Evolutionary conservation across 2,113 vertebrate species (phyloP), one percentile per base, ranked within the genome.

Genomic region (Ptyas mucosa): DNA sequence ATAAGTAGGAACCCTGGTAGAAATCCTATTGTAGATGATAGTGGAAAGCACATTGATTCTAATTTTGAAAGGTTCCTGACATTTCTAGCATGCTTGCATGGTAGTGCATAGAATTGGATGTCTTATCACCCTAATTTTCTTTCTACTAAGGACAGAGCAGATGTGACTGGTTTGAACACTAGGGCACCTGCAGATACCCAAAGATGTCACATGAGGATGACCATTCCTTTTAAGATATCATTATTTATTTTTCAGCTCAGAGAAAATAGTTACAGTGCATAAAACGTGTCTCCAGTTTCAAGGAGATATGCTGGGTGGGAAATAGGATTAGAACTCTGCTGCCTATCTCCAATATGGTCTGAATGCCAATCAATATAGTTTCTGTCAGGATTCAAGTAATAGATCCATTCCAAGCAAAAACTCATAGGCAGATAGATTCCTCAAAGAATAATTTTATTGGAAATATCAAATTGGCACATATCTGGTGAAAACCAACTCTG

Each of bases 331-430:
- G 88, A 39, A 5, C 55, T 39, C 39, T 5, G 1, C 11, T 61
- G 7, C 43, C 34, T 61, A 54, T 88, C 52, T 88, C 87, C n/a
- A 89, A 24, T 20, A 55, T 8, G 29, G 14, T 21, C n/a, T 58
- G 39, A 9, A 86, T 21, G 49, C 53, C 87, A 87, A 89, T 58
- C 81, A 39, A 91, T 93, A 95, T 8, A 93, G 51, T 1, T 52
- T 52, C 51, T 52, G 10, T 52, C 51, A 52, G 51, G 51, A 2
- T 51, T 51, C 51, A 51, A 51, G 51, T 51, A 51, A 51, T 51
- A 51, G 51, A 51, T 51, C 51, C 51, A 51, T 51, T 51, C 5
- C 51, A 52, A 52, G 51, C 51, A 52, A 52, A 52, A 52, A 52
- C 51, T 52, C 1, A 52, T 1, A 2, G 51, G 51, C 51, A 52